Evolutionary conservation across 2,888 invertebrate genomes (phyloP).

Genomic region (Sinhomidia bicolor): DNA sequence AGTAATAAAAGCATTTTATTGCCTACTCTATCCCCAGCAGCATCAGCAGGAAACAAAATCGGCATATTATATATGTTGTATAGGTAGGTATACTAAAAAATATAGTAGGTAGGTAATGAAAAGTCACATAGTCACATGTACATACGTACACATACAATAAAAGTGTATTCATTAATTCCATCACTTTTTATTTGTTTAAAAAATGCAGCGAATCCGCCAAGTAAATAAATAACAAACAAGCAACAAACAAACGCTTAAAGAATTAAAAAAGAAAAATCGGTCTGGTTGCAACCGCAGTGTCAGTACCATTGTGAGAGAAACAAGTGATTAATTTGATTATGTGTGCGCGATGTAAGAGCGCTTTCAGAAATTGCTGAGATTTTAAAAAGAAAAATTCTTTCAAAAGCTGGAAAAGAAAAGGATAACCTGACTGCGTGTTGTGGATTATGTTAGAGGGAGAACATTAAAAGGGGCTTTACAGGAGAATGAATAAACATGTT

Average conservation of each 20-base stretch:
- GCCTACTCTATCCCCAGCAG: background rate
- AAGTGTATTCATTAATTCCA: conserved; percentile 43
- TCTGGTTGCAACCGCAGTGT: background rate
- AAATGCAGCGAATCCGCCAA: background rate
- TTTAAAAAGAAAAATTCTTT: background rate
- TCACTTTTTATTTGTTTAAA: conserved; percentile 11
- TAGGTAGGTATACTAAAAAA: background rate
- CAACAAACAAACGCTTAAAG: background rate
- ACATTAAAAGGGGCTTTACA: background rate
- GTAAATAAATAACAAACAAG: background rate
- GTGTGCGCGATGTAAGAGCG: background rate
- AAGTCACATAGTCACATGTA: no score
- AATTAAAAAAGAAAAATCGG: background rate
- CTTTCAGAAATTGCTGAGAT: background rate
- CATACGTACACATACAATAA: no score
- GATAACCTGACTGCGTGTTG: background rate
- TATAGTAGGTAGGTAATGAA: no score
- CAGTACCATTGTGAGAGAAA: conserved; percentile 1
- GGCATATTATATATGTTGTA: background rate
- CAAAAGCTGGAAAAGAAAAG: background rate
- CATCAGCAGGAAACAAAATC: background rate
- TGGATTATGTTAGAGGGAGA: conserved; percentile 8
- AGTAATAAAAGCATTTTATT: conserved; percentile 40
- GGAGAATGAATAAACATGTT: background rate
- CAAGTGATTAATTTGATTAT: conserved; percentile 45